These are phyloP conservation scores for Drosophila mimetica DNA, from an alignment of 2,888 invertebrate species.

Conservation along the genomic window DNA sequence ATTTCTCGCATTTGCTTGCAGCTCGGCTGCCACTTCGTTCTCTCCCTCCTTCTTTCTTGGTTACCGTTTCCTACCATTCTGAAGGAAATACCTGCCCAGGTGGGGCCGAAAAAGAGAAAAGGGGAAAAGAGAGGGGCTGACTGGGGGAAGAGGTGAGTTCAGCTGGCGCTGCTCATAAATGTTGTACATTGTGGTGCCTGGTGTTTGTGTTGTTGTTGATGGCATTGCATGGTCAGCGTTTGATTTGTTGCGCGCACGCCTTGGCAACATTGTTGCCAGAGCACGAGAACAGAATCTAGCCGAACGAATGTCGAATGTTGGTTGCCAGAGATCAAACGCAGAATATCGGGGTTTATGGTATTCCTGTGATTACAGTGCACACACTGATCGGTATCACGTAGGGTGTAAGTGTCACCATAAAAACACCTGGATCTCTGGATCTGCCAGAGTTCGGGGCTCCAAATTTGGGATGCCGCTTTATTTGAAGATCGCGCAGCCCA, in stretches of 20 bases:
- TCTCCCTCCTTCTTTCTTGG: conserved; percentile 6
- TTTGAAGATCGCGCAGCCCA: neutral
- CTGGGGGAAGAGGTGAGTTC: conserved; percentile 20
- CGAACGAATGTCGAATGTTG: conserved; percentile 50
- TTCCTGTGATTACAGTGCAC: neutral
- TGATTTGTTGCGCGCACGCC: conserved; percentile 72
- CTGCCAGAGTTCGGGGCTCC: neutral
- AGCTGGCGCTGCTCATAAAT: conserved; percentile 72
- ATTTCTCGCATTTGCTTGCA: conserved; percentile 78
- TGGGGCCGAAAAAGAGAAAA: conserved; percentile 43
- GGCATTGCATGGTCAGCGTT: conserved; percentile 64
- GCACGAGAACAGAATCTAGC: conserved; percentile 5
- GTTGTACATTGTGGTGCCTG: conserved; percentile 51
- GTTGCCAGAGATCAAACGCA: conserved; percentile 14
- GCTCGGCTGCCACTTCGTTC: conserved; percentile 11
- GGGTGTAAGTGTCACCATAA: conserved; percentile 8
- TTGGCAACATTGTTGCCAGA: conserved; percentile 70
- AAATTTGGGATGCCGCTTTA: conserved; percentile 5
- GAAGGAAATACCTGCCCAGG: conserved; percentile 63
- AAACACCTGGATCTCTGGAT: conserved; percentile 9
- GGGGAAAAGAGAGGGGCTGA: too few relatives aligned
- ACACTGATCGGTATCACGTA: neutral
- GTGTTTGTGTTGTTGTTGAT: conserved; percentile 39
- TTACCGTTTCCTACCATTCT: conserved; percentile 47
- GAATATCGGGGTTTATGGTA: neutral